Evolutionary conservation across 2,888 invertebrate species (phyloP), one percentile per base, ranked within the genome.

Genomic region (Oscheius onirici): DNA sequence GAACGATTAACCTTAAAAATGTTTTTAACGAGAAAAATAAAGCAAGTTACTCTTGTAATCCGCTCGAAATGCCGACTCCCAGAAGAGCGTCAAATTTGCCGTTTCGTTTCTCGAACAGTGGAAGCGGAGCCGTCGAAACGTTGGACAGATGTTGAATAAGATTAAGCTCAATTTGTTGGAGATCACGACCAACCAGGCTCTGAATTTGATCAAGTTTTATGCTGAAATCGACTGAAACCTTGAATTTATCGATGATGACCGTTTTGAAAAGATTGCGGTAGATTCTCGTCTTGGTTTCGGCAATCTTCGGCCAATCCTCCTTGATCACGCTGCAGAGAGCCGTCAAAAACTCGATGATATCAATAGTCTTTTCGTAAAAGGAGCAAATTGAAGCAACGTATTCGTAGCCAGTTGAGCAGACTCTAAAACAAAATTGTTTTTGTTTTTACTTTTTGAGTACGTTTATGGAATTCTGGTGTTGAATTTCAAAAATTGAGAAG

Each of bases 321-420:
- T 72, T 76, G 63, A 85, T 69, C 0, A 84, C 72, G 6, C 73
- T 71, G 15, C 75, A 71, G 22, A 85, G 76, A 0, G 85, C 84
- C 46, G 78, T 76, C 3, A 84, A 71, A 28, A 86, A 83, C 52
- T 86, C 86, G 44, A 85, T 77, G 34, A 85, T 67, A 51, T 84
- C 77, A 46, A 79, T 80, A 1, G 84, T 67, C n/a, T 71, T 75
- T 44, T 86, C 85, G 44, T 85, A 84, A 55, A 79, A 83, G 10
- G 76, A 77, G 69, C 83, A 82, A 34, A 86, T 83, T 28, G 75
- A 75, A 0, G 77, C 68, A 5, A 86, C 81, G 13, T 81, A 69
- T 10, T 76, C 75, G 54, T 78, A 77, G 1, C 81, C 72, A 0
- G 77, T 43, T 5, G 71, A 49, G 41, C 84, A 85, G 22, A 82